Evolutionary conservation across 2,888 invertebrate species (phyloP), one percentile per base, ranked within the genome.

Genomic region (Calliopum simillimum): DNA sequence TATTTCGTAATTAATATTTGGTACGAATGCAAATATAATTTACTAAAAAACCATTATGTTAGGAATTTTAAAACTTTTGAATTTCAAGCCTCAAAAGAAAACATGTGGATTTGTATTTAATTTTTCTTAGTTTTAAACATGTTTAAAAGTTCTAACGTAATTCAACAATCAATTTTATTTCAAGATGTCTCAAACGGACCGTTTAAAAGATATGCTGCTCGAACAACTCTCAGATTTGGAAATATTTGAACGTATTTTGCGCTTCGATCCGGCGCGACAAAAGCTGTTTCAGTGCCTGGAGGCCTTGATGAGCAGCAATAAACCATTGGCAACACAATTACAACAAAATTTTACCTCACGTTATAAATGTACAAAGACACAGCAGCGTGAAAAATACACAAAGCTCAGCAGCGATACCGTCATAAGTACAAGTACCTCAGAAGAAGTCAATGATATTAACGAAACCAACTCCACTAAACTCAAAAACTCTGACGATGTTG

Each of bases 221-320:
- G 83, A 84, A 71, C 84, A 86, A 72, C 76, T 86, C 8, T 77
- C 81, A 11, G 82, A 84, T 74, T 74, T 86, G 67, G 80, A 83
- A 47, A 80, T 84, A 6, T 86, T 86, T 71, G 75, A 80, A 21
- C 82, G 84, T 13, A 77, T 86, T 2, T 71, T 86, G 14, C 82
- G 82, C 58, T 80, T 80, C 70, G 79, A 81, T 69, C 81, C 82
- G n/a, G 81, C 82, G 3, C 80, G 85, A n/a, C 78, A 81, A 68
- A 82, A 86, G 74, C 77, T 86, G n/a, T 79, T 85, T 73, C 78
- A 78, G 47, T 85, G 85, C 62, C 76, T 85, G 55, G 79, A 82
- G 53, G 79, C 80, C 1, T 66, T 86, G 58, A 81, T 81, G 79
- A 78, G 79, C 67, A 81, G 81, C 71, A 81, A 80, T 14, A 84